Base-by-base conservation (phyloP, 2,888 invertebrate species). In the Criorhina ranunculi region DNA sequence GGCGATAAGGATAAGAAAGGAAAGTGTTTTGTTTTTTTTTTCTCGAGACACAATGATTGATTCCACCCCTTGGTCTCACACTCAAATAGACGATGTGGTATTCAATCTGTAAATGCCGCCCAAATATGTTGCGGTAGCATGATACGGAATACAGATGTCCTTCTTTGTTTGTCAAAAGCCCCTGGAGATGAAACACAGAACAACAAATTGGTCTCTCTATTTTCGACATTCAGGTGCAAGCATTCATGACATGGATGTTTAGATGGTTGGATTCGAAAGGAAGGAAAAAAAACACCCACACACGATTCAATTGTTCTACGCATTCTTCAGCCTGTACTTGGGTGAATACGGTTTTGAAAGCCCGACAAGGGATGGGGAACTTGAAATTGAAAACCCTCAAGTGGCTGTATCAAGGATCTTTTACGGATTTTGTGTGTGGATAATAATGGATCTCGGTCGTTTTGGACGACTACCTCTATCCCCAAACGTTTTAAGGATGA, bases 341-440 rank as follows among this genome's bases (percentile, higher is more conserved):
- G 12, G 9, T 53, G 42, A n/a, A 24, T 12, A 24, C 9, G 64
- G 11, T 24, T 40, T 19, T 8, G 2, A 19, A 57, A 57, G 24
- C 5, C 8, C 40, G 24, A 12, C 12, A 60, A 33, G 44, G 44
- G 11, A 46, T 62, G 31, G 7, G 6, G 17, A 33, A 33, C 60
- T 62, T 72, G 19, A 72, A 59, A 72, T 53, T 35, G 42, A 73
- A 73, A 62, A 53, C 62, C 62, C 62, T 35, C 62, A 62, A 73
- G 53, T 55, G 73, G 40, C 31, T 60, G 12, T 24, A 51, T 49
- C 24, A 49, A 60, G 73, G 62, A 75, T 62, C 37, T 33, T 55
- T 55, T 46, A 33, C 35, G 7, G 5, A 33, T 15, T 40, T 42
- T 62, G 62, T 24, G 15, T n/a, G 0, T 24, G n/a, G 33, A 42